Percentiles rank a stretch among this genome's conserved stretches.
Conservation (phyloP, 2,888 invertebrate species). For the Alviniconcha strummeri region DNA sequence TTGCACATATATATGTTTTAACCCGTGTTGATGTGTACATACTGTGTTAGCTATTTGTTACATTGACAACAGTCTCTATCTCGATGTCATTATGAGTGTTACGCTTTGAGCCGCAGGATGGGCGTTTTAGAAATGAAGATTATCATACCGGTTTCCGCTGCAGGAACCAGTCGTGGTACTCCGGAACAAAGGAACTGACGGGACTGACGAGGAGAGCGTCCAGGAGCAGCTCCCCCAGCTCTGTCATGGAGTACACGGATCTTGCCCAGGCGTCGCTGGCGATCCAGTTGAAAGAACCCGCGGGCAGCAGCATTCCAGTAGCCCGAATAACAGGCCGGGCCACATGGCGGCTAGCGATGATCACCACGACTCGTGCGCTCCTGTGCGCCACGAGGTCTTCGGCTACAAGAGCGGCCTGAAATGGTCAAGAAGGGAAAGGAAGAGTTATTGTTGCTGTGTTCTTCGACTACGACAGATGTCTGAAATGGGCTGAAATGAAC, state of each 20-base stretch:
- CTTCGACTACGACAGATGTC: too few species aligned
- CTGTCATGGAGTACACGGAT: slow-evolving; percentile 33
- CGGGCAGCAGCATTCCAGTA: slow-evolving; percentile 30
- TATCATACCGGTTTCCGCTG: neutral
- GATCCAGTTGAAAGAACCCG: slow-evolving; percentile 56
- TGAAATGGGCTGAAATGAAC: too few species aligned
- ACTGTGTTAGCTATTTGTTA: too few species aligned
- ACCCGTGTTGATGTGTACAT: too few species aligned
- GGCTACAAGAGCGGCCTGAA: slow-evolving; percentile 8
- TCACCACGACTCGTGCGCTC: slow-evolving; percentile 49
- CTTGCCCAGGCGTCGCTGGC: slow-evolving; percentile 54
- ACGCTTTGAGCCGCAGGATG: too few species aligned
- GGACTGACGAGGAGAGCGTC: slow-evolving; percentile 48
- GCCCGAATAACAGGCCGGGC: slow-evolving; percentile 41
- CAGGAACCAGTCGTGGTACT: slow-evolving; percentile 25
- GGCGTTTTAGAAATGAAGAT: too few species aligned
- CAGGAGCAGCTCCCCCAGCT: slow-evolving; percentile 42
- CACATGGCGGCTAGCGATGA: slow-evolving; percentile 50
- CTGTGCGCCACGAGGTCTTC: slow-evolving; percentile 29
- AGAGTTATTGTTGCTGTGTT: too few species aligned
- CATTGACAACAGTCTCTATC: too few species aligned
- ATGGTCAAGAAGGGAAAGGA: too few species aligned
- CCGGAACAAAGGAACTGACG: slow-evolving; percentile 5
- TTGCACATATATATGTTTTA: too few species aligned
- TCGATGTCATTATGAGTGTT: too few species aligned